Evolutionary conservation across 2,888 invertebrate genomes (phyloP).

Genomic region (Tuberolachnus salignus): DNA sequence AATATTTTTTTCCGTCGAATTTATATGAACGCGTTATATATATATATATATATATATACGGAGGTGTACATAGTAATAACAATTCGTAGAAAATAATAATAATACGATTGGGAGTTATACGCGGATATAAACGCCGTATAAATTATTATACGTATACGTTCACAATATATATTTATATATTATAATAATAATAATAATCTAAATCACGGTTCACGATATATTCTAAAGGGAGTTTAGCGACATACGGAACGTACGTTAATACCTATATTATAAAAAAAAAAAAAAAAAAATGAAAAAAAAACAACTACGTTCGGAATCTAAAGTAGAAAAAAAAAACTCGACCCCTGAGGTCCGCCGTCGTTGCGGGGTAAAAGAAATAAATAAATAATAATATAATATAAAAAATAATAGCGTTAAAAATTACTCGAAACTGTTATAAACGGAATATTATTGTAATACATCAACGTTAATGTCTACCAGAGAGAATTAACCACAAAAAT

Average conservation of each 20-base stretch:
- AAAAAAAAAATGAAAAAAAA: no score
- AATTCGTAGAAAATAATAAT: neutral
- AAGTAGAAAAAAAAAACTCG: conserved; percentile 37
- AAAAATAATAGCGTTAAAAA: conserved; percentile 49
- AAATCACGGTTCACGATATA: neutral
- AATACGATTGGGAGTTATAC: neutral
- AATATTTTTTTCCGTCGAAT: no score
- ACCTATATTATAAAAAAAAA: no score
- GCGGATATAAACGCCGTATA: neutral
- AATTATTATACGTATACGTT: neutral
- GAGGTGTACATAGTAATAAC: conserved; percentile 31
- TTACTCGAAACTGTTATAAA: conserved; percentile 46
- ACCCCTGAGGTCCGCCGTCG: conserved; percentile 24
- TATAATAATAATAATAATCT: conserved; percentile 40
- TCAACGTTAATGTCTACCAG: conserved; percentile 58
- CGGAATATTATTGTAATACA: conserved; percentile 55
- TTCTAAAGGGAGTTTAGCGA: conserved; percentile 12
- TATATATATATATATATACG: neutral
- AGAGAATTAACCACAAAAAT: conserved; percentile 54
- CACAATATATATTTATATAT: neutral
- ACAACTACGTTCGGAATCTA: no score
- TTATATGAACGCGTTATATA: no score
- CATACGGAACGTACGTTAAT: no score
- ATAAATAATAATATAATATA: no score
- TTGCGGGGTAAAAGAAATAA: no score